Percentiles rank a stretch among this genome's conserved stretches.
Conservation (phyloP, 2,888 invertebrate species). For the Tetranychus piercei region DNA sequence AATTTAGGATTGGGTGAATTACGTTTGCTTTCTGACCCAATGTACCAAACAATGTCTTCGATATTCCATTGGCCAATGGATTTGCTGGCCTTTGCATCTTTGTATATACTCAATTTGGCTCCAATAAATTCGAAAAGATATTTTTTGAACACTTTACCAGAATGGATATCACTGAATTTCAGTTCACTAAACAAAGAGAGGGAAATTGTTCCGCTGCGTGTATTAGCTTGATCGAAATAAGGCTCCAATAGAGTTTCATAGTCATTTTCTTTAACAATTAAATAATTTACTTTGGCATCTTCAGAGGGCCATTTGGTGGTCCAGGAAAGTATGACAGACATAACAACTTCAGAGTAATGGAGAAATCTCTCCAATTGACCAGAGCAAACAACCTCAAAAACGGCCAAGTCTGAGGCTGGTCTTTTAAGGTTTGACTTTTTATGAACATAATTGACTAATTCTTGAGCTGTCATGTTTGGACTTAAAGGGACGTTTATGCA, state of each 20-base stretch:
- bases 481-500: slow-evolving; percentile 41
- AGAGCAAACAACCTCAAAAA: slow-evolving; percentile 61
- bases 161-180: too few relatives aligned
- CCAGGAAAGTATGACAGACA: slow-evolving; percentile 50
- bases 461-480: slow-evolving; percentile 55
- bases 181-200: too few relatives aligned
- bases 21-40: too few relatives aligned
- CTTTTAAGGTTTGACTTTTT: slow-evolving; percentile 21
- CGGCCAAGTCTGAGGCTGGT: slow-evolving; percentile 42
- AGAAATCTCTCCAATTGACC: slow-evolving; percentile 33
- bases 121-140: too few relatives aligned
- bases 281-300: slow-evolving; percentile 62
- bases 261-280: slow-evolving; percentile 41
- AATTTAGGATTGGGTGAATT: too few relatives aligned
- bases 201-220: too few relatives aligned
- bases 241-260: slow-evolving; percentile 30
- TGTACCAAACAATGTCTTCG: too few relatives aligned
- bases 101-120: too few relatives aligned
- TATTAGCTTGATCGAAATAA: slow-evolving; percentile 30
- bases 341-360: slow-evolving; percentile 30
- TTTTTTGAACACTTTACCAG: too few relatives aligned
- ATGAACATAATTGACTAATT: slow-evolving; percentile 44
- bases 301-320: slow-evolving; percentile 60
- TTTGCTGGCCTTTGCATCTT: too few relatives aligned
- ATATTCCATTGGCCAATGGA: too few relatives aligned